Conservation (phyloP, 2,888 invertebrate genomes). For the Amorpha juglandis region DNA sequence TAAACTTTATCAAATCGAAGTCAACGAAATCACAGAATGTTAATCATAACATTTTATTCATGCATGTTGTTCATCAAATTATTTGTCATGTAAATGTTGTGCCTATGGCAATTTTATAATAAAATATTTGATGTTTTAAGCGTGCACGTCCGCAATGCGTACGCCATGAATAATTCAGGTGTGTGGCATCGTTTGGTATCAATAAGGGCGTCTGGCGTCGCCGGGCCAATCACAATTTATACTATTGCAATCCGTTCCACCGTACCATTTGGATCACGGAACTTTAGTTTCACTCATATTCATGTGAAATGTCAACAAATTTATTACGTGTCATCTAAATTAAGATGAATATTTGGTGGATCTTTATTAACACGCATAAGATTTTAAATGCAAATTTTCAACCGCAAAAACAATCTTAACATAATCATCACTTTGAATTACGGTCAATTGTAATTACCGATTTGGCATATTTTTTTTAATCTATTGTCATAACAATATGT, state of each 20-base stretch:
- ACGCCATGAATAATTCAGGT: constrained; percentile 39
- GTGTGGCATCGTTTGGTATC: constrained; percentile 37
- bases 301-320: neutral
- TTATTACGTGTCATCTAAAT: neutral
- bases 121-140: constrained; percentile 28
- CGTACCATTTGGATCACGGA: constrained; percentile 39
- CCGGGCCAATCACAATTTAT: constrained; percentile 36
- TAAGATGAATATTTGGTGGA: too few relatives aligned
- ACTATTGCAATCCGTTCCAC: constrained; percentile 36
- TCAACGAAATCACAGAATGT: neutral
- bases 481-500: too few relatives aligned
- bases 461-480: too few relatives aligned
- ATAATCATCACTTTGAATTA: too few relatives aligned
- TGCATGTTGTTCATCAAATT: neutral
- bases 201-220: constrained; percentile 32
- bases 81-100: constrained; percentile 4
- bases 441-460: too few relatives aligned
- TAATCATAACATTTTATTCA: neutral
- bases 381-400: too few relatives aligned
- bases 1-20: neutral
- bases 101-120: constrained; percentile 10
- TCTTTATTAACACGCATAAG: too few relatives aligned
- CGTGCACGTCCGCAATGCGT: constrained; percentile 30
- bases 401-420: too few relatives aligned
- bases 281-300: constrained; percentile 26